Conservation (phyloP, 2,113 vertebrate genomes). For the Martes martes region DNA sequence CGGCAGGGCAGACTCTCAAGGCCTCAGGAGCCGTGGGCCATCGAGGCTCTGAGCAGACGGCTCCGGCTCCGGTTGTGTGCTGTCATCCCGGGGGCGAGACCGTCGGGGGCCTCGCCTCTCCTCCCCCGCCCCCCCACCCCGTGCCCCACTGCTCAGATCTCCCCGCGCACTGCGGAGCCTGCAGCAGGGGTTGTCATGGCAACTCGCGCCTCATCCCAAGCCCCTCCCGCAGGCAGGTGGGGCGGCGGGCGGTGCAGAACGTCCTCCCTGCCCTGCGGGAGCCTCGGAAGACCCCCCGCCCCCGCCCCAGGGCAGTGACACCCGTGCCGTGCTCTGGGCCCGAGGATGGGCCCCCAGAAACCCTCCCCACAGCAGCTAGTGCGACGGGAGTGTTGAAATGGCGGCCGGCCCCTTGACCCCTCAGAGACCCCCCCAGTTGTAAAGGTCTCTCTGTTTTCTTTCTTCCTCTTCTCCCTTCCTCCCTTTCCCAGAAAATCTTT, state of each 20-base stretch:
- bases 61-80: background rate
- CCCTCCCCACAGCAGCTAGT: background rate
- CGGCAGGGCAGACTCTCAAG: too few relatives aligned
- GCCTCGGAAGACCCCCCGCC: background rate
- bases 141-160: background rate
- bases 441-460: too few relatives aligned
- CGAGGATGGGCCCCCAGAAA: background rate
- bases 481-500: background rate
- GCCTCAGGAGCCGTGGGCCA: background rate
- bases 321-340: background rate
- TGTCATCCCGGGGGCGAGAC: background rate
- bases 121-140: background rate
- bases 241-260: too few relatives aligned
- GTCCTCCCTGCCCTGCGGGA: background rate
- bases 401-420: background rate
- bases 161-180: background rate
- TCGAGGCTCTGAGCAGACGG: fast-evolving
- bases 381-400: background rate
- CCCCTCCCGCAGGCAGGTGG: background rate
- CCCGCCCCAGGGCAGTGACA: background rate
- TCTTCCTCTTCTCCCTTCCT: background rate
- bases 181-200: slow-evolving; percentile 22
- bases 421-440: background rate
- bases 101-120: background rate
- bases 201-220: background rate